These are phyloP conservation scores for Neodiprion pinetum DNA, from an alignment of 1,140 invertebrate species.

Conservation along the genomic window DNA sequence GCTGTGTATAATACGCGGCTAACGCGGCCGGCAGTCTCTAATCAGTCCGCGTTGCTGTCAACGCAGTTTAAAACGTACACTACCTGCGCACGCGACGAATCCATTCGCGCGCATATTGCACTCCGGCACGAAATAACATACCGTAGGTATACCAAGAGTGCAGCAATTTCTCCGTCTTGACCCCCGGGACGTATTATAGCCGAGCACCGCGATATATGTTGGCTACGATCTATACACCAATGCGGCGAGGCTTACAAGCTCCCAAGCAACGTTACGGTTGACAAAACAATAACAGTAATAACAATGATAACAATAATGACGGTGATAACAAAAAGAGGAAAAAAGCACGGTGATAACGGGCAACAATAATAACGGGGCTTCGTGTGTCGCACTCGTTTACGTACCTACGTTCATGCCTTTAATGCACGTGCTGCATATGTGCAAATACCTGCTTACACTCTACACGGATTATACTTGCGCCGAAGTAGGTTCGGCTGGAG, in stretches of 20 bases:
- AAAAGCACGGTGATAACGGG: neutral
- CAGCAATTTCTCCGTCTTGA: neutral
- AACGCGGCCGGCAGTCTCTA: neutral
- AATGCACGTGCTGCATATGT: neutral
- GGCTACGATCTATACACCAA: neutral
- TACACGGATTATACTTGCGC: neutral
- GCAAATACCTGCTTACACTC: neutral
- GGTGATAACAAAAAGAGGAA: too few relatives aligned
- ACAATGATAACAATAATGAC: neutral
- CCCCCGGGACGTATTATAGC: neutral
- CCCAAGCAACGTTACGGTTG: neutral
- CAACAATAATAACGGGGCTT: neutral
- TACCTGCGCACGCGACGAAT: neutral
- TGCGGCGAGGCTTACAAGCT: too few relatives aligned
- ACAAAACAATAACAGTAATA: neutral
- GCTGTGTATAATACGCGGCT: too few relatives aligned
- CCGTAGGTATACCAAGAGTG: too few relatives aligned
- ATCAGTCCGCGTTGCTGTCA: conserved; percentile 3
- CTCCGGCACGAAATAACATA: neutral
- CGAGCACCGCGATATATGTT: neutral
- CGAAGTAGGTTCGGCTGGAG: neutral
- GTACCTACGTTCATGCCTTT: neutral
- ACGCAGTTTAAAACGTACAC: neutral
- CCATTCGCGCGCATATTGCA: neutral
- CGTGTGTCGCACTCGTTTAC: neutral